phyloP scores from a whole-genome alignment of 2,113 vertebrate species.

The Rhinichthys klamathensis region DNA sequence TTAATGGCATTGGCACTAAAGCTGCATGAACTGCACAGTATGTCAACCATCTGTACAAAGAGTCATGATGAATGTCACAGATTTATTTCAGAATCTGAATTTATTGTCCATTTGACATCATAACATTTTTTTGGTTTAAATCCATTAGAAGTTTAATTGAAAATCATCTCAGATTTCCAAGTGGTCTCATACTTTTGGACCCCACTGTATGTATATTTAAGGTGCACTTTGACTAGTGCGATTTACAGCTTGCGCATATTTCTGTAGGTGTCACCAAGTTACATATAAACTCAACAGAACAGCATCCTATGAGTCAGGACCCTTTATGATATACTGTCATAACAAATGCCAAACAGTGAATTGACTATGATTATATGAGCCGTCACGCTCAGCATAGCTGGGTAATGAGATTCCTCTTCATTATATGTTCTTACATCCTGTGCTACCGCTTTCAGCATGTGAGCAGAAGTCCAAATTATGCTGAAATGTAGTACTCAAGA shows the following conservation, averaged over 20 bases:
- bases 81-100: not conserved
- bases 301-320: not conserved
- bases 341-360: constrained; percentile 35
- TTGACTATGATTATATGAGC: constrained; percentile 21
- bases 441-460: constrained; percentile 1
- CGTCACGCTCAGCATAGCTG: constrained; percentile 7
- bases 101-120: not conserved
- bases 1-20: not conserved
- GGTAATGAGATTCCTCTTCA: not conserved
- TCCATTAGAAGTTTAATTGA: not conserved
- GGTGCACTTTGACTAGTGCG: not conserved
- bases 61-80: not conserved
- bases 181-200: not conserved
- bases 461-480: not conserved
- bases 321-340: constrained; percentile 37
- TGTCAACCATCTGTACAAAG: not conserved
- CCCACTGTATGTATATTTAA: not conserved
- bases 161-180: not conserved
- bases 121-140: not conserved
- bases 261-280: constrained; percentile 6
- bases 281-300: constrained; percentile 6
- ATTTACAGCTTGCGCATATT: not conserved
- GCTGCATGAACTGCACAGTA: not conserved
- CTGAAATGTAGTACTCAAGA: not conserved
- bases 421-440: constrained; percentile 20